Percentiles rank a stretch among this genome's conserved stretches.
phyloP scores from a whole-genome alignment of 2,888 invertebrate species.

The Diaphora mendica region DNA sequence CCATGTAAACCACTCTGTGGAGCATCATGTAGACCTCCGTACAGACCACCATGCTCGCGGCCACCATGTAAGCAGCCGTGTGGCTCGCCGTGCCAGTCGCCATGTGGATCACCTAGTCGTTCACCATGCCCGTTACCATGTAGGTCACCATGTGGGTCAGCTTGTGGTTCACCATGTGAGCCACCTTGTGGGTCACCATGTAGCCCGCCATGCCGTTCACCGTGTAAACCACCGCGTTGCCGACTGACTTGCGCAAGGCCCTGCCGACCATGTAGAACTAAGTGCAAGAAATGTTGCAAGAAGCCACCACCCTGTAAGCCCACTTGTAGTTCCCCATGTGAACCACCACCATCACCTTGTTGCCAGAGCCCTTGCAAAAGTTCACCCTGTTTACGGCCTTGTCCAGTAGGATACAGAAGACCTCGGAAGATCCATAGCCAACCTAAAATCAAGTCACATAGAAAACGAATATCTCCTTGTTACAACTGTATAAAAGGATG shows the following conservation, averaged over 20 bases:
- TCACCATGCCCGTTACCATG: conserved; percentile 26
- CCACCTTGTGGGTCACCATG: neutral
- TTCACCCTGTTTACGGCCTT: conserved; percentile 70
- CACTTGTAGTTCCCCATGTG: conserved; percentile 25
- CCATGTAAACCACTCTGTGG: conserved; percentile 7
- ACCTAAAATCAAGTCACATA: conserved; percentile 68
- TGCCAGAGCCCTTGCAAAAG: conserved; percentile 58
- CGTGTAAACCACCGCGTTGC: neutral
- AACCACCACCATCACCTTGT: conserved; percentile 32
- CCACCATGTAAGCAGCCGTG: conserved; percentile 7
- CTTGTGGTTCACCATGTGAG: conserved; percentile 3
- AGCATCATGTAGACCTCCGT: neutral
- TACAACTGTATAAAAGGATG: conserved; percentile 67
- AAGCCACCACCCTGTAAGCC: conserved; percentile 2
- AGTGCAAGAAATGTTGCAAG: conserved; percentile 13
- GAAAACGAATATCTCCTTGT: conserved; percentile 73
- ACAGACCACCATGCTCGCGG: neutral
- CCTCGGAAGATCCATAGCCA: conserved; percentile 65
- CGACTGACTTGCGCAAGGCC: conserved; percentile 31
- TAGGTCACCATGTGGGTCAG: conserved; percentile 9
- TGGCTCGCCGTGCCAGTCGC: neutral
- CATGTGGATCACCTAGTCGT: conserved; percentile 24
- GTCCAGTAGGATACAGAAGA: conserved; percentile 67
- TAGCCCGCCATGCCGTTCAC: neutral
- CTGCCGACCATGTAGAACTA: conserved; percentile 21